phyloP scores from a whole-genome alignment of 2,888 invertebrate genomes.

The Drosophila maculinotata region DNA sequence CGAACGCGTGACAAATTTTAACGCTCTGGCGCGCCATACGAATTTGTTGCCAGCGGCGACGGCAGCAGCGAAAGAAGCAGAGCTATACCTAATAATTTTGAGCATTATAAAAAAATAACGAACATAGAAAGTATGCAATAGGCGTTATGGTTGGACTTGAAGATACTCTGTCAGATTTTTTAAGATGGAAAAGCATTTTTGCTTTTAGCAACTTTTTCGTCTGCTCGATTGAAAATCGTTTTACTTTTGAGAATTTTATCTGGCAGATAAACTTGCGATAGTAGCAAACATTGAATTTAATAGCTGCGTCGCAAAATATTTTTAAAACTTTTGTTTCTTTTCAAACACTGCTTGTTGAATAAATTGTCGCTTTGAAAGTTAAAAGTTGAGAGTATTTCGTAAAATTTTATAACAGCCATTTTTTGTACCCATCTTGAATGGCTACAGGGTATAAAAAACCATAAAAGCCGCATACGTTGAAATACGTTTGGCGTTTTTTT shows the following conservation, averaged over 20 bases:
- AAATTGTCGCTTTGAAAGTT: too few relatives aligned
- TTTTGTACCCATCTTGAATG: neutral
- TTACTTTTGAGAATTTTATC: too few relatives aligned
- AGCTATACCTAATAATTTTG: constrained; percentile 62
- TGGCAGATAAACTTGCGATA: too few relatives aligned
- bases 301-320: too few relatives aligned
- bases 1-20: constrained; percentile 77
- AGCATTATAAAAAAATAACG: constrained; percentile 44
- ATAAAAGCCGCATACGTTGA: constrained; percentile 47
- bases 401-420: neutral
- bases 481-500: constrained; percentile 16
- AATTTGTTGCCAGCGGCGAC: constrained; percentile 55
- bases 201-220: too few relatives aligned
- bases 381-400: too few relatives aligned
- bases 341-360: too few relatives aligned
- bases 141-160: neutral
- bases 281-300: too few relatives aligned
- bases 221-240: too few relatives aligned
- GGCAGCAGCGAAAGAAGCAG: constrained; percentile 13
- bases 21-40: constrained; percentile 70
- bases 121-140: neutral
- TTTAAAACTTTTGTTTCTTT: too few relatives aligned
- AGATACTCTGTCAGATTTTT: constrained; percentile 1
- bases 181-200: too few relatives aligned
- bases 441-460: constrained; percentile 45